Conservation (phyloP, 2,113 vertebrate species). For the Urocynchramus pylzowi region DNA sequence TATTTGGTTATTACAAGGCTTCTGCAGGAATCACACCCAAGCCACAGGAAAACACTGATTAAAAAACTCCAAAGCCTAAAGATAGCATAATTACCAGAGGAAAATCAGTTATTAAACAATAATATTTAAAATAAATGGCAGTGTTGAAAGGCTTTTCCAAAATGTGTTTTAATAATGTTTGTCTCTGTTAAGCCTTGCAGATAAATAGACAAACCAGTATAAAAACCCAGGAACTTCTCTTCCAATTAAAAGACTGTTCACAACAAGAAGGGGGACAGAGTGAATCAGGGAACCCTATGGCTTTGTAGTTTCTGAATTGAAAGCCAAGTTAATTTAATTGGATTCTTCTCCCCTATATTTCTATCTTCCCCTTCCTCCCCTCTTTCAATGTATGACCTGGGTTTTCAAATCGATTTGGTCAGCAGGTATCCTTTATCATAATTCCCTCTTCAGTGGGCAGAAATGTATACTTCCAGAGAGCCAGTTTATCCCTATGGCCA, state of each 20-base stretch:
- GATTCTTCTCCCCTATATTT: background rate
- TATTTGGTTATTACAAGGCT: slow-evolving; percentile 52
- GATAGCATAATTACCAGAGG: slow-evolving; percentile 41
- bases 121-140: slow-evolving; percentile 64
- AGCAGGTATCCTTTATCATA: background rate
- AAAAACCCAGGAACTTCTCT: slow-evolving; percentile 22
- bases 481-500: background rate
- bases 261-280: background rate
- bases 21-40: slow-evolving; percentile 57
- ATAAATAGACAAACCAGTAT: slow-evolving; percentile 41
- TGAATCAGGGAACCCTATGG: background rate
- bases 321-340: background rate
- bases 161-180: slow-evolving; percentile 60
- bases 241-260: background rate
- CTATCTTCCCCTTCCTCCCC: background rate
- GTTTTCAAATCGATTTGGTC: background rate
- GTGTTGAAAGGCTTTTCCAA: slow-evolving; percentile 48
- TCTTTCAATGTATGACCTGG: background rate
- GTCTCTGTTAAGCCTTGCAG: slow-evolving; percentile 50
- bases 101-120: slow-evolving; percentile 61
- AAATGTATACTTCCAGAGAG: background rate
- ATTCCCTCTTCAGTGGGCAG: background rate
- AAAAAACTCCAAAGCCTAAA: slow-evolving; percentile 43
- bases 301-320: slow-evolving; percentile 18
- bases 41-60: slow-evolving; percentile 34